phyloP scores from a whole-genome alignment of 1,140 invertebrate genomes.

The Lysiphlebus fabarum region DNA sequence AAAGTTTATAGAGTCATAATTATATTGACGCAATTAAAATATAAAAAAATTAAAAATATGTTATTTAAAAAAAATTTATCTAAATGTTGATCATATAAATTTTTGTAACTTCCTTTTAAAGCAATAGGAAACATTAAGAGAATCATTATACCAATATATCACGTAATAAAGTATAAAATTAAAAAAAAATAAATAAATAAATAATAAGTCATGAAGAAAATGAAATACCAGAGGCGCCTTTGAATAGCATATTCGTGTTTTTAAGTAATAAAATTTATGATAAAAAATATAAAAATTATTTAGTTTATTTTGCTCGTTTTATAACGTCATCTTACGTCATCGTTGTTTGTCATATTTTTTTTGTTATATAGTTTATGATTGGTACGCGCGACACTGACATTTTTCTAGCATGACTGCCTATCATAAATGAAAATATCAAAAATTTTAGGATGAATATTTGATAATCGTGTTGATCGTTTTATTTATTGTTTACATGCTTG shows the following conservation, averaged over 20 bases:
- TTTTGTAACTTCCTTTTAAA: conserved; percentile 8
- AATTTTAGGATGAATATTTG: not conserved
- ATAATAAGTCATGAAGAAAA: conserved; percentile 12
- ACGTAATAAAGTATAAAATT: conserved; percentile 15
- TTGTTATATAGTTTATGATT: conserved; percentile 21
- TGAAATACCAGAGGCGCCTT: conserved; percentile 14
- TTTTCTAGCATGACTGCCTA: conserved; percentile 7
- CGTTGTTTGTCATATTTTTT: conserved; percentile 8
- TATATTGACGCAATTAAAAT: no score
- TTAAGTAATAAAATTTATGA: conserved; percentile 15
- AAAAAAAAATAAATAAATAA: no score
- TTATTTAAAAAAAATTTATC: not conserved
- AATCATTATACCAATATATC: conserved; percentile 18
- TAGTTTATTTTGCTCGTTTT: conserved; percentile 13
- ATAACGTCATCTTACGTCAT: conserved; percentile 1
- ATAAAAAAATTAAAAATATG: no score
- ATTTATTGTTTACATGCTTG: not conserved
- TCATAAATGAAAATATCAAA: not conserved
- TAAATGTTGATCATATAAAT: conserved; percentile 8
- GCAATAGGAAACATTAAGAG: conserved; percentile 8
- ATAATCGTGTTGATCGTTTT: not conserved
- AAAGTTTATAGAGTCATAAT: no score
- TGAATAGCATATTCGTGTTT: conserved; percentile 22
- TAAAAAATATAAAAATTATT: conserved; percentile 15
- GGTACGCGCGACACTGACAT: not conserved